These are phyloP conservation scores for Melanotaenia pygmaea DNA, from an alignment of 2,797 vertebrate genomes.

Conservation along the genomic window DNA sequence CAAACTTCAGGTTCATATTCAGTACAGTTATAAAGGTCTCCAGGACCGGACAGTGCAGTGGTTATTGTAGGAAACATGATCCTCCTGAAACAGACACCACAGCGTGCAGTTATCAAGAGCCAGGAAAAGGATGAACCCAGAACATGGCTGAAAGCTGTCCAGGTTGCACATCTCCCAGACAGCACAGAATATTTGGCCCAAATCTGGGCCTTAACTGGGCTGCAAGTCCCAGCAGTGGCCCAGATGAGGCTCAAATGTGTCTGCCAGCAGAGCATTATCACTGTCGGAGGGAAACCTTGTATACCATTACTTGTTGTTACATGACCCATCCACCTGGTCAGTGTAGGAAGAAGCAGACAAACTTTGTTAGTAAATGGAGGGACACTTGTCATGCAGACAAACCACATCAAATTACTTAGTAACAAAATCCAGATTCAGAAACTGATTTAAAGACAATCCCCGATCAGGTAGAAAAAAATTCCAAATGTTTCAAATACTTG, in stretches of 20 bases:
- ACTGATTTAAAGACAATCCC: constrained; percentile 12
- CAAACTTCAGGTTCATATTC: constrained; percentile 49
- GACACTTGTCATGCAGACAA: constrained; percentile 67
- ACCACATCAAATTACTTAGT: constrained; percentile 38
- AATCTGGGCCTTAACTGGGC: not conserved
- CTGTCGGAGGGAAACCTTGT: constrained; percentile 20
- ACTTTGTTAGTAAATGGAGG: constrained; percentile 67
- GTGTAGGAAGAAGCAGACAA: constrained; percentile 49
- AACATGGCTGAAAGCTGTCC: constrained; percentile 35
- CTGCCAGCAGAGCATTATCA: constrained; percentile 17
- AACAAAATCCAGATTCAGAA: constrained; percentile 12
- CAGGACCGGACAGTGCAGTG: constrained; percentile 31
- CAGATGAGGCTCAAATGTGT: not conserved
- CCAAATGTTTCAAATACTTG: constrained; percentile 52
- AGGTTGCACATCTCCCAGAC: constrained; percentile 26
- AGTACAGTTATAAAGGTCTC: constrained; percentile 61
- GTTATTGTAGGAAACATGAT: constrained; percentile 63
- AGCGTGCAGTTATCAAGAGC: constrained; percentile 68
- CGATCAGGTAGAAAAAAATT: constrained; percentile 16
- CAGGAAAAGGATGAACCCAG: constrained; percentile 55
- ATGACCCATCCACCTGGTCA: constrained; percentile 63
- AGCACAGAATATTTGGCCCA: not conserved
- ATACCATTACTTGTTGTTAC: not conserved
- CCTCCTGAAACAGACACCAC: constrained; percentile 66
- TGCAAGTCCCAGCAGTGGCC: not conserved